These are phyloP conservation scores for Sebastes diploproa DNA, from an alignment of 2,797 vertebrate genomes.

Conservation along the genomic window DNA sequence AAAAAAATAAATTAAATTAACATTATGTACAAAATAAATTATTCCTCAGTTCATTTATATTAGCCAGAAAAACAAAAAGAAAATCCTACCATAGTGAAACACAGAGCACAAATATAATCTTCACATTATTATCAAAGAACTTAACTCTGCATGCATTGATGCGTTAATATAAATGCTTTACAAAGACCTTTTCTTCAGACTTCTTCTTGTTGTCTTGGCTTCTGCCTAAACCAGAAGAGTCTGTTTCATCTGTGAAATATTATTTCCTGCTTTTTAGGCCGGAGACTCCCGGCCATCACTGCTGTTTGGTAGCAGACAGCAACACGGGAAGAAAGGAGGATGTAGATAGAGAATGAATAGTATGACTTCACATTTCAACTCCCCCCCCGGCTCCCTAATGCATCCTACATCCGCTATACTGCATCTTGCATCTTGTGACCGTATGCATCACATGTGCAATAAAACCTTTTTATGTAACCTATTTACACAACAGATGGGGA, in stretches of 20 bases:
- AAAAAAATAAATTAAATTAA: slow-evolving; percentile 72
- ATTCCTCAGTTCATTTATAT: slow-evolving; percentile 74
- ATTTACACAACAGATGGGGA: slow-evolving; percentile 60
- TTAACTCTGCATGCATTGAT: slow-evolving; percentile 83
- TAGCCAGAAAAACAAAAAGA: slow-evolving; percentile 65
- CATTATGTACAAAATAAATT: slow-evolving; percentile 77
- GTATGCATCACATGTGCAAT: slow-evolving; percentile 61
- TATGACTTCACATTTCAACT: slow-evolving; percentile 64
- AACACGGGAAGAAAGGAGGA: slow-evolving; percentile 54
- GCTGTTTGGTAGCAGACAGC: slow-evolving; percentile 47
- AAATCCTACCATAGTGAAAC: slow-evolving; percentile 78
- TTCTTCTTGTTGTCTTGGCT: slow-evolving; percentile 44
- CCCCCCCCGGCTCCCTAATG: slow-evolving; percentile 15
- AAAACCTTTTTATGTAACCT: slow-evolving; percentile 58
- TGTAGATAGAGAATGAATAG: slow-evolving; percentile 65
- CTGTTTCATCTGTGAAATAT: slow-evolving; percentile 51
- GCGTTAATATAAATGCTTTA: slow-evolving; percentile 82
- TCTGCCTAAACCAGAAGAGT: slow-evolving; percentile 55
- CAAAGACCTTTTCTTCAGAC: slow-evolving; percentile 71
- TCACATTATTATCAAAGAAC: slow-evolving; percentile 84
- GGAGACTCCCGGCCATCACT: slow-evolving; percentile 18
- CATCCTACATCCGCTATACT: slow-evolving; percentile 31
- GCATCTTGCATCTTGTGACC: slow-evolving; percentile 48
- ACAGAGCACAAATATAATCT: slow-evolving; percentile 82
- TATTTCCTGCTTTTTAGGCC: slow-evolving; percentile 40